Base-by-base conservation (phyloP, 2,888 invertebrate genomes). In the Perizoma flavofasciatum region DNA sequence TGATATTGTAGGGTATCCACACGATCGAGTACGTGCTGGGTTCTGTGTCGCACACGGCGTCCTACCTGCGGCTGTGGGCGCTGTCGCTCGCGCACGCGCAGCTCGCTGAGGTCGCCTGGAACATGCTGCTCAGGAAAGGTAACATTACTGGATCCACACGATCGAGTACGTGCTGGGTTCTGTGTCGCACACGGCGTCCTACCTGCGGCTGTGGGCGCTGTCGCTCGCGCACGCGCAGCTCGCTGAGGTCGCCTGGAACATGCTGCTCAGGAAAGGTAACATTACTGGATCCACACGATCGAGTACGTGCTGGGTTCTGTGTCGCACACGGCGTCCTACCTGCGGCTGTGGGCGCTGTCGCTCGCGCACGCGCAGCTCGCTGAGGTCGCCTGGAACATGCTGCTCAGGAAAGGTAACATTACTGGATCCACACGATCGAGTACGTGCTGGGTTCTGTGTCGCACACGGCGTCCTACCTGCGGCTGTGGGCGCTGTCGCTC, bases 1-100 rank as follows among this genome's bases (percentile, higher is more conserved):
- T 34, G 22, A 2, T 32, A 6, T 9, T 9, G 59, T 87, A 97
- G 92, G 97, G 96, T 6, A 99, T 99, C 87, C 99, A 99, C 90
- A 99, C 99, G 0, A 99, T 99, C 84, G 99, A 99, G 93, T 99
- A 98, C 88, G 99, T 99, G 69, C 93, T 99, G 72, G 99, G 99
- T 60, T 98, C 98, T 68, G 97, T 99, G 46, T 99, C 99, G 5
- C 99, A 99, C 92, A 99, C 99, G 32, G 99, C 99, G 37, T 99
- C 99, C 0, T 99, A 99, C 92, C 95, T 99, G 69, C 98, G 99
- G 73, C 94, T 99, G 73, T 99, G 99, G 99, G 99, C 99, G 71
- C 93, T 99, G 65, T 99, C 98, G 55, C 94, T 99, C 55, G 99
- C 99, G 80, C 99, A 99, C 93, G 98, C 99, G 63, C 98, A 97